Evolutionary conservation across 1,140 invertebrate genomes (phyloP), one percentile per base, ranked within the genome.

Genomic region (Drosophila erecta): DNA sequence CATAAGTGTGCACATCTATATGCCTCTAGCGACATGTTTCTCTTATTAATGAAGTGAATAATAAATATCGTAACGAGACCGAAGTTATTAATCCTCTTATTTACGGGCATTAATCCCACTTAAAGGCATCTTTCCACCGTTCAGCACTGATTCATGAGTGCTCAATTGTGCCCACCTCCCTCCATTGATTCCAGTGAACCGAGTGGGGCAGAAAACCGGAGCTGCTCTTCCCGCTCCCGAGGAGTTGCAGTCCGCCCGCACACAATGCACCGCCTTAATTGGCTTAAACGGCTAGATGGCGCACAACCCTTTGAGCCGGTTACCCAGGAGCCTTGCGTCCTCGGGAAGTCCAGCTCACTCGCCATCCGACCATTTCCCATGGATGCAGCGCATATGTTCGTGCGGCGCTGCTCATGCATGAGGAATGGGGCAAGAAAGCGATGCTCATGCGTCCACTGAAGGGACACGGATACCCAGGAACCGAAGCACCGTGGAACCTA

Each of bases 211-310:
- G 37, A 40, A 54, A 50, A 61, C 50, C 46, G 50, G 43, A 77
- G 53, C 43, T 10, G 0, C 30, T 30, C 7, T 10, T 30, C 30
- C 30, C 30, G 7, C 30, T 38, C 8, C 44, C 41, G 38, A 20
- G 33, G 41, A 43, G 41, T 22, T 33, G 59, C 37, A 20, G 24
- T 24, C 59, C 47, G 49, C 47, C 59, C 43, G 46, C 51, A 56
- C 27, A 55, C 65, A 71, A 79, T 72, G 74, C 74, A 46, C 46
- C 53, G 50, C 38, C 51, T 85, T 84, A 84, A 84, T 84, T 84
- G 81, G 55, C 67, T 71, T 71, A 71, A 71, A 71, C 53, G 67
- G 67, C 67, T 57, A 40, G 50, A 53, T 60, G 66, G 76, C 35
- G 44, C 57, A 69, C 17, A 15, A 35, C 54, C 33, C 64, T 50